phyloP scores from a whole-genome alignment of 1,140 invertebrate genomes.

The Drosophila simulans region DNA sequence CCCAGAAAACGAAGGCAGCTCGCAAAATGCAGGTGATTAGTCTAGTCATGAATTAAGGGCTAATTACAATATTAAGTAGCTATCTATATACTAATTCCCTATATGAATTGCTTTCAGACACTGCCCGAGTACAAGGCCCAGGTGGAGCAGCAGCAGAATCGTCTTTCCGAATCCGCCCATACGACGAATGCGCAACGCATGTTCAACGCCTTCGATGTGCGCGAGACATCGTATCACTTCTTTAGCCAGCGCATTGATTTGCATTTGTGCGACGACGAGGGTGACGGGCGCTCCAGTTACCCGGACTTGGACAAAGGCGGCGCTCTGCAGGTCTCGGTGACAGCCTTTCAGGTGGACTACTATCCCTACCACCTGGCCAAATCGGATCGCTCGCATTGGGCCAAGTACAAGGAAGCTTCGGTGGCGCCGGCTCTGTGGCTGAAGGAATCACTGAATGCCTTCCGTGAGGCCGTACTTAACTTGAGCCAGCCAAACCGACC shows the following conservation, averaged over 20 bases:
- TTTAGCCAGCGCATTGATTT: constrained; percentile 97
- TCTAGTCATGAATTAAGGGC: too few species aligned
- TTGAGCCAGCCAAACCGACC: constrained; percentile 87
- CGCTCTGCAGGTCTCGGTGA: constrained; percentile 96
- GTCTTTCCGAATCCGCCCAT: constrained; percentile 85
- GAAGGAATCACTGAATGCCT: constrained; percentile 88
- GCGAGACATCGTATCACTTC: constrained; percentile 99
- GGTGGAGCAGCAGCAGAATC: constrained; percentile 87
- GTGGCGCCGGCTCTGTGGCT: constrained; percentile 90
- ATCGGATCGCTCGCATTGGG: constrained; percentile 94
- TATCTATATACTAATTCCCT: too few species aligned
- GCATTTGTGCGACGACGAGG: constrained; percentile 98
- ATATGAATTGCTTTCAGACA: constrained; percentile 85
- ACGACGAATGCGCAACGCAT: constrained; percentile 87
- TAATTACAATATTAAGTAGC: background rate
- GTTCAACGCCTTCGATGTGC: constrained; percentile 96
- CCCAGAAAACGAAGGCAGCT: constrained; percentile 94
- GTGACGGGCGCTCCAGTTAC: constrained; percentile 92
- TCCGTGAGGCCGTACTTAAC: constrained; percentile 88
- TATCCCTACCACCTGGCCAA: constrained; percentile 98
- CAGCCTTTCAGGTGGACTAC: constrained; percentile 96
- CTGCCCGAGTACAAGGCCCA: constrained; percentile 93
- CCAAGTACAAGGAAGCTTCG: constrained; percentile 88
- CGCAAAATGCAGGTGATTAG: constrained; percentile 92
- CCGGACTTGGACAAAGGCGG: constrained; percentile 94